Conservation (phyloP, 2,797 vertebrate genomes). For the Glossophaga mutica region DNA sequence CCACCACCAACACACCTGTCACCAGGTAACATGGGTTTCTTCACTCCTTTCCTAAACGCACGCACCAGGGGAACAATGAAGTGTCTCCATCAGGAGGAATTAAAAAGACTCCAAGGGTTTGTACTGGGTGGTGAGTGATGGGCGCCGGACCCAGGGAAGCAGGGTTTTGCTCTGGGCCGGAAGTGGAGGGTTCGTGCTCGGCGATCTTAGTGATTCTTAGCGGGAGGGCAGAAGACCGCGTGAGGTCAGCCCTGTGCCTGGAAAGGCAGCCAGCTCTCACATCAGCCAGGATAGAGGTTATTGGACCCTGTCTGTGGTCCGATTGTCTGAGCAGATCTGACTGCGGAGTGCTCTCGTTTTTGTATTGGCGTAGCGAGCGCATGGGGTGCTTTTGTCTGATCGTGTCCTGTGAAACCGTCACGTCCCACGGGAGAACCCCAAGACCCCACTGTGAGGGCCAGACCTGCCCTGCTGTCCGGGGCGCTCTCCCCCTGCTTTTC, state of each 20-base stretch:
- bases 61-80: fast-evolving
- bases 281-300: background rate
- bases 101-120: background rate
- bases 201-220: background rate
- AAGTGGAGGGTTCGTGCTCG: background rate
- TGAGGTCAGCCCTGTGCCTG: background rate
- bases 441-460: background rate
- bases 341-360: background rate
- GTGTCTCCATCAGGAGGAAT: no score
- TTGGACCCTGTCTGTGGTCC: background rate
- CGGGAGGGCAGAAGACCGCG: fast-evolving
- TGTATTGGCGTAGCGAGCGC: background rate
- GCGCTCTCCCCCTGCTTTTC: background rate
- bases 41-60: background rate
- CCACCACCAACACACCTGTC: background rate
- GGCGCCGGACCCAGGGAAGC: background rate
- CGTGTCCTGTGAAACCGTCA: background rate
- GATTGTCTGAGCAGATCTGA: background rate
- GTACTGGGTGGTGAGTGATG: background rate
- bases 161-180: no score
- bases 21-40: background rate
- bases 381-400: background rate
- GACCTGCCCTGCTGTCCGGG: background rate
- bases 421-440: background rate
- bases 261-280: background rate